Conservation (phyloP, 2,888 invertebrate genomes). For the Lycocerus yunnanus region DNA sequence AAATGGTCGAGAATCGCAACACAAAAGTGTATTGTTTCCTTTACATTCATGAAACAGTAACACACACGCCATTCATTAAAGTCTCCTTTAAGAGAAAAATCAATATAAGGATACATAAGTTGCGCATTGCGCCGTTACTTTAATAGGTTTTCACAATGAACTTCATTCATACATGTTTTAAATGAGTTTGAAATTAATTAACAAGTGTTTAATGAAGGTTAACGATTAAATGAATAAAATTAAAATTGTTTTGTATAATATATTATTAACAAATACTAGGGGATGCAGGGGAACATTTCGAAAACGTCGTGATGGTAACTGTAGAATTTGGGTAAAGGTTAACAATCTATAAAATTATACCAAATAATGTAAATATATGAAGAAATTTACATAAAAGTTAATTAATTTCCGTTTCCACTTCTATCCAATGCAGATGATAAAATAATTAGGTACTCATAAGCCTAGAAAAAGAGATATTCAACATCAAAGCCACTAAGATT, state of each 20-base stretch:
- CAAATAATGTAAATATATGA: not conserved
- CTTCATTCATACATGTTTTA: slow-evolving; percentile 7
- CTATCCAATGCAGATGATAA: not conserved
- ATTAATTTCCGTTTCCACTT: not conserved
- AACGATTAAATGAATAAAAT: slow-evolving; percentile 2
- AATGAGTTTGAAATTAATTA: slow-evolving; percentile 6
- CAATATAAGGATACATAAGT: slow-evolving; percentile 17
- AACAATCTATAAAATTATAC: not conserved
- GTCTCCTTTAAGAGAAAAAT: slow-evolving; percentile 13
- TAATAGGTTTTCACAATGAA: slow-evolving; percentile 11
- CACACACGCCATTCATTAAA: slow-evolving; percentile 19
- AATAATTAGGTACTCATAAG: not conserved
- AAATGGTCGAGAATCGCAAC: not conserved
- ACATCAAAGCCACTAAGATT: not conserved
- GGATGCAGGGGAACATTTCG: not conserved
- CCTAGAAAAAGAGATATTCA: not conserved
- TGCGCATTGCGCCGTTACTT: slow-evolving; percentile 10
- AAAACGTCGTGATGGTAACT: not conserved
- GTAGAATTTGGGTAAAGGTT: not conserved
- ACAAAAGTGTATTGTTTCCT: slow-evolving; percentile 9
- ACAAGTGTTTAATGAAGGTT: slow-evolving; percentile 4
- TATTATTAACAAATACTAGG: not conserved
- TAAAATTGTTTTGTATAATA: not conserved
- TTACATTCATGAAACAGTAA: slow-evolving; percentile 11
- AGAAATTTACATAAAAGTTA: not conserved